A percentile compares a stretch with the other conserved stretches of the same genome.
Conservation (phyloP, 64 coral and sea anemone genomes). For the Stylophora pistillata region DNA sequence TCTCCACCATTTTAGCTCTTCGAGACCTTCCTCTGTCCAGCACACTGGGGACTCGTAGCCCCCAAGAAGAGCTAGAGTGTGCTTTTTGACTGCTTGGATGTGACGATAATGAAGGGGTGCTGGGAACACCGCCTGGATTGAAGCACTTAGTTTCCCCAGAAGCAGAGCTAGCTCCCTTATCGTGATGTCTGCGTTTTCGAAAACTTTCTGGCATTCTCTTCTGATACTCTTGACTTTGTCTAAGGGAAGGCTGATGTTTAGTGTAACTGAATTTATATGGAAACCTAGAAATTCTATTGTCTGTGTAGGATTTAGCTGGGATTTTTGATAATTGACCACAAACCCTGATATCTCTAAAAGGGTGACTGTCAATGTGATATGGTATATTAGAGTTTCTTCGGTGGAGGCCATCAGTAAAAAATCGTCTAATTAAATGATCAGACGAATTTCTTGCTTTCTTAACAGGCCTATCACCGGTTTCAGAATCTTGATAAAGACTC, state of each 20-base stretch:
- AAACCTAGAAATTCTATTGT: conserved; percentile 58
- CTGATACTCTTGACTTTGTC: conserved; percentile 35
- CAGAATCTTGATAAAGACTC: conserved; percentile 34
- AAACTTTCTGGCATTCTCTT: conserved; percentile 22
- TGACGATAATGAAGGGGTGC: conserved; percentile 71
- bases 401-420: not conserved
- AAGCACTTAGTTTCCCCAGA: conserved; percentile 55
- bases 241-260: conserved; percentile 42
- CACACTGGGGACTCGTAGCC: conserved; percentile 21
- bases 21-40: conserved; percentile 8
- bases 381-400: not conserved
- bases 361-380: not conserved
- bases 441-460: not conserved
- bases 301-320: conserved; percentile 24
- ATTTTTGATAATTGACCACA: conserved; percentile 62
- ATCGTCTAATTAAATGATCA: conserved; percentile 40
- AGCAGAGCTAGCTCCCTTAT: conserved; percentile 40
- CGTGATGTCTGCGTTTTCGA: not conserved
- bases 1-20: conserved; percentile 58
- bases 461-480: conserved; percentile 1
- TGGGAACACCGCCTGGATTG: conserved; percentile 65
- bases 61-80: conserved; percentile 28
- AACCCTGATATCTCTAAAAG: conserved; percentile 51
- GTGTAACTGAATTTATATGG: conserved; percentile 31
- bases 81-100: conserved; percentile 33